Percentiles rank a stretch among this genome's conserved stretches.
These are phyloP conservation scores for Lysandra bellargus DNA, from an alignment of 2,888 invertebrate genomes.

Conservation along the genomic window DNA sequence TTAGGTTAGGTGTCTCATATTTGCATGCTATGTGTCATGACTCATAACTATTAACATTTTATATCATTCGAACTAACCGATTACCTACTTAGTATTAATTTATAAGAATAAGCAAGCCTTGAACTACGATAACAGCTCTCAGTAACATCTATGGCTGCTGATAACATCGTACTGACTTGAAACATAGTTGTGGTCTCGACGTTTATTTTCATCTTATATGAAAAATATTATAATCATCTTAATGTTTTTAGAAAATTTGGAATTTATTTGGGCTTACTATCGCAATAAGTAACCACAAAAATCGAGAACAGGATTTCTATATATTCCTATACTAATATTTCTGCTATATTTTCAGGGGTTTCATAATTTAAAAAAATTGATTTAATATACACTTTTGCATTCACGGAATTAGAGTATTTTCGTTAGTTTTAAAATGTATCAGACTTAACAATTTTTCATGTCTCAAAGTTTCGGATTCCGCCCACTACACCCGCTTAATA, in stretches of 20 bases:
- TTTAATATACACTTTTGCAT: no score
- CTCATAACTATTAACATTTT: neutral
- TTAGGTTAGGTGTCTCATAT: neutral
- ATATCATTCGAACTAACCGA: neutral
- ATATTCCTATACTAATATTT: no score
- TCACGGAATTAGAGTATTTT: neutral
- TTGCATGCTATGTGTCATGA: neutral
- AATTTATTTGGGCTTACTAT: no score
- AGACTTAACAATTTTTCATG: neutral
- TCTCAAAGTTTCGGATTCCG: neutral
- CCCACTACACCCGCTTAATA: neutral
- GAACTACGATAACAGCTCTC: slow-evolving; percentile 16
- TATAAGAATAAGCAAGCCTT: neutral
- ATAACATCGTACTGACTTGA: neutral
- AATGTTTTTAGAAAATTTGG: no score
- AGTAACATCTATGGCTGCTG: slow-evolving; percentile 7
- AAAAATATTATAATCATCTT: no score
- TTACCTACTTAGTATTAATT: neutral
- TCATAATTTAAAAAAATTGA: no score
- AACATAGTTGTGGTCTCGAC: neutral
- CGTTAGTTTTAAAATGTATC: neutral
- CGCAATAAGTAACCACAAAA: no score
- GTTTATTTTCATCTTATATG: neutral
- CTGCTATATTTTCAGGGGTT: no score
- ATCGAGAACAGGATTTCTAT: no score